Conservation (phyloP, 1,140 invertebrate species). For the Pachyrhynchus sulphureomaculatus region DNA sequence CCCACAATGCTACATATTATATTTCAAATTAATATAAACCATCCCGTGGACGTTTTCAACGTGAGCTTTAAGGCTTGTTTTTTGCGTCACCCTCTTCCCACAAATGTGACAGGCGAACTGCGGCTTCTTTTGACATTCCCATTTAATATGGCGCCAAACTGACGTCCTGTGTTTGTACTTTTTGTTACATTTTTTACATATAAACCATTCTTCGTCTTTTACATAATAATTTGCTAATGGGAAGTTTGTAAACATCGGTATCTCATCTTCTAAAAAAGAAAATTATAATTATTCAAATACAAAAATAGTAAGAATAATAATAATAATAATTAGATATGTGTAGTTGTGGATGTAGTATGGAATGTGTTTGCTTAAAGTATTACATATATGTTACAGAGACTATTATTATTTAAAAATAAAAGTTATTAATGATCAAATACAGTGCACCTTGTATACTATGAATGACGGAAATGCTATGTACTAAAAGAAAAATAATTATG, state of each 20-base stretch:
- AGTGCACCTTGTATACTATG: too few relatives aligned
- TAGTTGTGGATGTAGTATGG: too few relatives aligned
- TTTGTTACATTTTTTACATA: conserved; percentile 30
- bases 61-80: conserved; percentile 57
- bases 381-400: too few relatives aligned
- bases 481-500: too few relatives aligned
- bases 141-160: conserved; percentile 66
- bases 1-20: neutral
- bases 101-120: conserved; percentile 56
- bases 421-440: too few relatives aligned
- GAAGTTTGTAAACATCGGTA: conserved; percentile 9
- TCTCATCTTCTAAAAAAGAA: conserved; percentile 7
- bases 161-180: conserved; percentile 45
- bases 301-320: too few relatives aligned
- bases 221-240: conserved; percentile 19
- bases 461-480: too few relatives aligned
- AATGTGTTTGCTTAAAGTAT: too few relatives aligned
- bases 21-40: conserved; percentile 10
- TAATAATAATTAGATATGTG: too few relatives aligned
- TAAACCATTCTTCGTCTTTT: conserved; percentile 17
- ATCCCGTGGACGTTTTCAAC: conserved; percentile 23
- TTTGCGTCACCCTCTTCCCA: conserved; percentile 51
- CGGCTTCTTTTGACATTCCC: conserved; percentile 60
- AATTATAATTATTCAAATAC: conserved; percentile 1
- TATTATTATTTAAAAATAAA: too few relatives aligned